A percentile compares a stretch with the other conserved stretches of the same genome.
phyloP scores from a whole-genome alignment of 2,113 vertebrate species.

The Coregonus clupeaformis region DNA sequence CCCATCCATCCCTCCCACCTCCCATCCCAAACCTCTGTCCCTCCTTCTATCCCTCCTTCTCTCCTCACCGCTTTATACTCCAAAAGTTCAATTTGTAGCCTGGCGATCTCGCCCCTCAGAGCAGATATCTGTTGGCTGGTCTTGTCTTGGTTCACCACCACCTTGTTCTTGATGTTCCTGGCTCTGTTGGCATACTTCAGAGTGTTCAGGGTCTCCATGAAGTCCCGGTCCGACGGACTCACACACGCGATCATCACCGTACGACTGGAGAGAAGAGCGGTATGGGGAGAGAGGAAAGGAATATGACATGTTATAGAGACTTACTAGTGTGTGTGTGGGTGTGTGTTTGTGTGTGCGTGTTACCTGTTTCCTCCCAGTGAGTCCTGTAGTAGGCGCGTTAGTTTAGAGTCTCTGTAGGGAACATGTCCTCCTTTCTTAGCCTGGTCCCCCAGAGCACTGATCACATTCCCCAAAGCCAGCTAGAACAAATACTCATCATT shows the following conservation, averaged over 20 bases:
- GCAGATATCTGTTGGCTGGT: conserved; percentile 94
- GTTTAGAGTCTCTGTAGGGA: conserved; percentile 96
- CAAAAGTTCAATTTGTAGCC: conserved; percentile 93
- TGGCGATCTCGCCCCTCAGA: conserved; percentile 88
- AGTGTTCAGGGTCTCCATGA: conserved; percentile 97
- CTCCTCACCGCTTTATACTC: conserved; percentile 94
- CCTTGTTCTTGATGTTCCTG: conserved; percentile 98
- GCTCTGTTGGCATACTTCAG: conserved; percentile 96
- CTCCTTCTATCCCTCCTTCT: not conserved
- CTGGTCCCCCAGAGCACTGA: conserved; percentile 97
- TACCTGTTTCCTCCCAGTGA: conserved; percentile 98
- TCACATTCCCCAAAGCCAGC: conserved; percentile 95
- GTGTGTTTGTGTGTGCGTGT: not conserved
- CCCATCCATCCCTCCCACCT: not conserved
- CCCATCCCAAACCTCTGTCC: not conserved
- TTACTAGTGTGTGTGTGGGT: too few relatives aligned
- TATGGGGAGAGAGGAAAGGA: not conserved
- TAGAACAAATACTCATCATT: conserved; percentile 42
- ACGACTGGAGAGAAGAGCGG: conserved; percentile 68
- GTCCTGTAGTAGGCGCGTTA: conserved; percentile 94
- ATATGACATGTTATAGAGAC: not conserved
- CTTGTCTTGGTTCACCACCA: conserved; percentile 97
- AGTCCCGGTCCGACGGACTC: conserved; percentile 94
- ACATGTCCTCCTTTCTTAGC: conserved; percentile 90
- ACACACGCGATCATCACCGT: conserved; percentile 97